A percentile compares a stretch with the other conserved stretches of the same genome.
phyloP scores from a whole-genome alignment of 2,113 vertebrate genomes.

The Melanerpes formicivorus region DNA sequence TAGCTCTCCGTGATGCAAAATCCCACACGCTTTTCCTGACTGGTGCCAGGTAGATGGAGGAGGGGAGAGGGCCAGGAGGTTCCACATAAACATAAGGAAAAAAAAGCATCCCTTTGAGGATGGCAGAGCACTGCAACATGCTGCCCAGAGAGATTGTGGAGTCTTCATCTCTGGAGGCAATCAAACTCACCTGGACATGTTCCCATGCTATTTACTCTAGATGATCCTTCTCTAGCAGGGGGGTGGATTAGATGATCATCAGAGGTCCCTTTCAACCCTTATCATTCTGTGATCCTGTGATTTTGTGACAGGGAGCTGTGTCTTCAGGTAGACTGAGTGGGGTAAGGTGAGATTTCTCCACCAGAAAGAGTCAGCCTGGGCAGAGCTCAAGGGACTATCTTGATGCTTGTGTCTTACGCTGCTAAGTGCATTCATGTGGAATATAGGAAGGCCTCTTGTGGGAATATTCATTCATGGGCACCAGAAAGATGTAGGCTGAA shows the following conservation, averaged over 20 bases:
- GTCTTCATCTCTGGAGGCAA: too few relatives aligned
- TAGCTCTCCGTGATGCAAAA: not conserved
- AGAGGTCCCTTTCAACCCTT: too few relatives aligned
- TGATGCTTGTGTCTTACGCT: accelerated
- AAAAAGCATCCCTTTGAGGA: too few relatives aligned
- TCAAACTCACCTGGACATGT: too few relatives aligned
- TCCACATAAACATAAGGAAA: too few relatives aligned
- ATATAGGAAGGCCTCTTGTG: not conserved
- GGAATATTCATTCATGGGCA: not conserved
- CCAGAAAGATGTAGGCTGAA: not conserved
- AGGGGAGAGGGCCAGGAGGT: not conserved
- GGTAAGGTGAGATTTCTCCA: not conserved
- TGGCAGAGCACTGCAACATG: too few relatives aligned
- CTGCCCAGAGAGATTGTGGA: too few relatives aligned
- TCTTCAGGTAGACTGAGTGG: not conserved
- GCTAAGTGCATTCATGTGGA: not conserved
- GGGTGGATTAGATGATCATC: too few relatives aligned
- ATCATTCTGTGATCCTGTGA: too few relatives aligned
- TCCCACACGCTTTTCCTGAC: not conserved
- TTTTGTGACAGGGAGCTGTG: not conserved
- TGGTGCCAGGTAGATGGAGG: not conserved
- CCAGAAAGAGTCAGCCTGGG: not conserved
- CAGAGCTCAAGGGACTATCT: not conserved
- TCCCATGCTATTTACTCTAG: too few relatives aligned
- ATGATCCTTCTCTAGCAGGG: too few relatives aligned